Conservation (phyloP, 1,140 invertebrate genomes). For the Formica selysi region DNA sequence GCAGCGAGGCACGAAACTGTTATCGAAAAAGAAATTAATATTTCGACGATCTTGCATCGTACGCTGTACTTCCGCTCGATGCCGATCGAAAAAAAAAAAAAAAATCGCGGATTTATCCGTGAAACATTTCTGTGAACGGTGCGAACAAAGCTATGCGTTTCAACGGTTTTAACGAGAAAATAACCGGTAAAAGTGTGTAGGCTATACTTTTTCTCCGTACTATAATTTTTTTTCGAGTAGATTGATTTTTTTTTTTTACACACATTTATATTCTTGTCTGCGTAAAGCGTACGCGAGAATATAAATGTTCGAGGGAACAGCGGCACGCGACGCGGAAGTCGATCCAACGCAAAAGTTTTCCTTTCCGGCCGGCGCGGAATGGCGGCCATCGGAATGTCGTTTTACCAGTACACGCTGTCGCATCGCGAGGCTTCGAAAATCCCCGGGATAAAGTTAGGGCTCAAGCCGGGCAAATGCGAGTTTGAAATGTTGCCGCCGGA, state of each 20-base stretch:
- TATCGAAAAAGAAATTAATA: slow-evolving; percentile 78
- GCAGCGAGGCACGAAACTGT: slow-evolving; percentile 76
- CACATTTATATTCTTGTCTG: neutral
- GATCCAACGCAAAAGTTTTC: slow-evolving; percentile 59
- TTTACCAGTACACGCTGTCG: slow-evolving; percentile 76
- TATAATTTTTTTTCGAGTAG: neutral
- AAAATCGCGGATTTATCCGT: slow-evolving; percentile 23
- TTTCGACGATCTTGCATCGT: slow-evolving; percentile 58
- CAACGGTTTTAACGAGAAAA: no score
- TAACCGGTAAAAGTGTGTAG: neutral
- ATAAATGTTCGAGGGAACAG: neutral
- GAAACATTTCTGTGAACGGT: neutral
- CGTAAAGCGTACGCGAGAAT: neutral
- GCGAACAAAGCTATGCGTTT: neutral
- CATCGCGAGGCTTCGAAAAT: slow-evolving; percentile 74
- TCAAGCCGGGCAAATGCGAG: slow-evolving; percentile 77
- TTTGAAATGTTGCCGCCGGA: slow-evolving; percentile 75
- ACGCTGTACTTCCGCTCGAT: slow-evolving; percentile 58
- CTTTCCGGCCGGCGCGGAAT: slow-evolving; percentile 66
- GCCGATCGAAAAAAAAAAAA: slow-evolving; percentile 10
- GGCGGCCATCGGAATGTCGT: slow-evolving; percentile 73
- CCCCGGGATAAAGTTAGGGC: slow-evolving; percentile 74
- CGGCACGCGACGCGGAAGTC: slow-evolving; percentile 39
- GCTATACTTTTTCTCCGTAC: neutral
- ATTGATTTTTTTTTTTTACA: slow-evolving; percentile 10